Evolutionary conservation across 2,113 vertebrate genomes (phyloP).

Genomic region (Siniperca chuatsi): DNA sequence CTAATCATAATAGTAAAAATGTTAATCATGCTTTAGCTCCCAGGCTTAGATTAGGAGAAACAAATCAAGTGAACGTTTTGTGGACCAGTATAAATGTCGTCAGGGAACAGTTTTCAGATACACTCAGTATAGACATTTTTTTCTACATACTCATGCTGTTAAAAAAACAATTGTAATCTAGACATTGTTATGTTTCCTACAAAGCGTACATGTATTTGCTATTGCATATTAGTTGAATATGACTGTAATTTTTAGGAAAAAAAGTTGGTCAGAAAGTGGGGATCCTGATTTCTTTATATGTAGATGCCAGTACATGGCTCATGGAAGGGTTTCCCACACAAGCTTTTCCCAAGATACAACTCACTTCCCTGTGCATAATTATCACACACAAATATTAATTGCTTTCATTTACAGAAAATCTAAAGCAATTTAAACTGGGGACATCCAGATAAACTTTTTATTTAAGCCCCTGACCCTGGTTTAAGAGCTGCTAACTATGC

Average conservation of each 20-base stretch:
- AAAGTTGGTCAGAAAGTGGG: neutral
- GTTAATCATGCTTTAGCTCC: too few relatives aligned
- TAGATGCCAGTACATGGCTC: neutral
- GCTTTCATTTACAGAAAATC: neutral
- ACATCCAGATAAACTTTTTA: neutral
- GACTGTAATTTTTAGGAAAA: neutral
- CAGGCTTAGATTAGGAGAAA: neutral
- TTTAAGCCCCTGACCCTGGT: too few relatives aligned
- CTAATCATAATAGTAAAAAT: neutral
- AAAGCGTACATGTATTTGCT: neutral
- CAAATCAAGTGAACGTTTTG: neutral
- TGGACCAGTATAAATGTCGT: too few relatives aligned
- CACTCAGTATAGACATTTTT: neutral
- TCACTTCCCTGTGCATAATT: too few relatives aligned
- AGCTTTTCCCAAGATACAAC: neutral
- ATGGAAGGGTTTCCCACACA: neutral
- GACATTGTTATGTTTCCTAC: neutral
- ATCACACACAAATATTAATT: neutral
- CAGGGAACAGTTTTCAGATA: neutral
- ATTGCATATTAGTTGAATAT: too few relatives aligned
- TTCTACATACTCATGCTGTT: neutral
- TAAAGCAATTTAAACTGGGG: neutral
- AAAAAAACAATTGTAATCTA: too few relatives aligned
- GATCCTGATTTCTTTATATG: neutral
- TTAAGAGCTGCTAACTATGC: neutral